phyloP scores from a whole-genome alignment of 2,113 vertebrate genomes.

The Cettia cetti region DNA sequence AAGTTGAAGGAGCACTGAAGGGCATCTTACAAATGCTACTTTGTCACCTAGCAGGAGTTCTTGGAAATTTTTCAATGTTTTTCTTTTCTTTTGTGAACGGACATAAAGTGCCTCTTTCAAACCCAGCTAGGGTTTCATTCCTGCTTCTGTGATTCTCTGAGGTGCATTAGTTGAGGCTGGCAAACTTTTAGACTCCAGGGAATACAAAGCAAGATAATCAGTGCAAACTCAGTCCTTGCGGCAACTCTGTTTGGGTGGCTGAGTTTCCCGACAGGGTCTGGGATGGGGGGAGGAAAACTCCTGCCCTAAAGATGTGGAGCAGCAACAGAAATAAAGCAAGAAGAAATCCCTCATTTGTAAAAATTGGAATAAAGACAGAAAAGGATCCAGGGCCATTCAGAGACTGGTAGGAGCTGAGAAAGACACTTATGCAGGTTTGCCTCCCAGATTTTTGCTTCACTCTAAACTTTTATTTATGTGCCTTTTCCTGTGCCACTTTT shows the following conservation, averaged over 20 bases:
- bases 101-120: slow-evolving; percentile 58
- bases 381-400: neutral
- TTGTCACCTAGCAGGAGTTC: slow-evolving; percentile 54
- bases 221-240: neutral
- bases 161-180: slow-evolving; percentile 43
- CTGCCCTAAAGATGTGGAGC: neutral
- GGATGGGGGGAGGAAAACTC: neutral
- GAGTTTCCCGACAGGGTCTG: neutral
- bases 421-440: neutral
- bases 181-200: slow-evolving; percentile 27
- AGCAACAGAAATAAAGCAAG: neutral
- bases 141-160: slow-evolving; percentile 34
- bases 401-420: neutral
- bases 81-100: slow-evolving; percentile 52
- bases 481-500: slow-evolving; percentile 69
- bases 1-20: slow-evolving; percentile 35
- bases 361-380: neutral
- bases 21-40: slow-evolving; percentile 36
- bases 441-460: slow-evolving; percentile 51
- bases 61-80: slow-evolving; percentile 44
- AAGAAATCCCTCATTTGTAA: neutral
- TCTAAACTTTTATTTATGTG: slow-evolving; percentile 73
- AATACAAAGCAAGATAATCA: slow-evolving; percentile 24
- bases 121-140: slow-evolving; percentile 50
- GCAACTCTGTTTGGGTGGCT: neutral